These are phyloP conservation scores for Selene dorsalis DNA, from an alignment of 2,797 vertebrate species.

Conservation along the genomic window DNA sequence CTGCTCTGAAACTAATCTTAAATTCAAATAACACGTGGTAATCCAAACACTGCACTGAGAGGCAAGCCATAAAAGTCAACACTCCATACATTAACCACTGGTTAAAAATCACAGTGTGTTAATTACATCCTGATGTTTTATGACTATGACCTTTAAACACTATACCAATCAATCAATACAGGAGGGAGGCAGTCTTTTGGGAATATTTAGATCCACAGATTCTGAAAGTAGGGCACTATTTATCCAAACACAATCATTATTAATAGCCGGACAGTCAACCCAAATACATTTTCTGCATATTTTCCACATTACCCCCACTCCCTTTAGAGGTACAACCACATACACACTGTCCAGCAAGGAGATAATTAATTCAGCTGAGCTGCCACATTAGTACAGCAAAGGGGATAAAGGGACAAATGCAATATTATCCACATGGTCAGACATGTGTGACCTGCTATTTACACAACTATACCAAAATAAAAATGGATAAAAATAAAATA, in stretches of 20 bases:
- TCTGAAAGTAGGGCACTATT: conserved; percentile 87
- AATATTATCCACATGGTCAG: conserved; percentile 41
- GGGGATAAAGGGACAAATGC: conserved; percentile 42
- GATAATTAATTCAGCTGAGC: conserved; percentile 55
- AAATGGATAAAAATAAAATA: neutral
- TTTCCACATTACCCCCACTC: conserved; percentile 67
- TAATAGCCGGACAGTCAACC: conserved; percentile 85
- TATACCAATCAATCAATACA: conserved; percentile 85
- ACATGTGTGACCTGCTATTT: conserved; percentile 40
- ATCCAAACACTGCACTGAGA: conserved; percentile 64
- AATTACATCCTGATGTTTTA: conserved; percentile 86
- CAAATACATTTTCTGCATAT: conserved; percentile 85
- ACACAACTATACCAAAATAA: conserved; percentile 9
- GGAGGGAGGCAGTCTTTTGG: conserved; percentile 81
- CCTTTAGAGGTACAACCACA: conserved; percentile 39
- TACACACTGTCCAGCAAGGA: conserved; percentile 54
- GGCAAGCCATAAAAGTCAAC: conserved; percentile 63
- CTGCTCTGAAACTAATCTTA: conserved; percentile 50
- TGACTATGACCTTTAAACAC: conserved; percentile 87
- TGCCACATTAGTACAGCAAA: conserved; percentile 34
- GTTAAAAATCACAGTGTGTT: conserved; percentile 82
- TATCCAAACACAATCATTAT: conserved; percentile 85
- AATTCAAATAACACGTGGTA: conserved; percentile 52
- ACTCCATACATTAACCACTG: conserved; percentile 77
- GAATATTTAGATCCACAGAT: conserved; percentile 86